Base-by-base conservation (phyloP, 2,888 invertebrate genomes). In the Teleogryllus oceanicus region DNA sequence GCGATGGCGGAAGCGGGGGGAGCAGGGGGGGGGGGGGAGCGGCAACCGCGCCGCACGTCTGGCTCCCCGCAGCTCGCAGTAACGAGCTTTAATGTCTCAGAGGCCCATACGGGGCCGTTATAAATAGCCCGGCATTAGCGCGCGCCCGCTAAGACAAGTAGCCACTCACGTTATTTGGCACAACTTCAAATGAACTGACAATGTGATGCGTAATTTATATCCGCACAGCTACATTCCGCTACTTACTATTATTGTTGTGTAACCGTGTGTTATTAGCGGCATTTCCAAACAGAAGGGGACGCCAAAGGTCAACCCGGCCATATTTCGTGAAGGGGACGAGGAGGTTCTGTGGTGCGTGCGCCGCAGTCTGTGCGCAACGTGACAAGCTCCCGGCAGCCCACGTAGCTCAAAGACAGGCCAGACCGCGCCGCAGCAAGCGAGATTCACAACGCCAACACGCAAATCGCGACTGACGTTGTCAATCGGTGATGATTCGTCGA, bases 41-140 rank as follows among this genome's bases (percentile, higher is more conserved):
- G 24, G 24, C 0, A 62, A 10, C 62, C 62, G 62, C 13, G n/a
- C 13, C 11, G n/a, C 62, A 62, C 62, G 62, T 62, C 62, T n/a
- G 62, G n/a, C 62, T n/a, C 62, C 62, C 62, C 62, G 62, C 16
- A 13, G 62, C n/a, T 62, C n/a, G 16, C 62, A 62, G 62, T 62
- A 62, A 62, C 62, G 62, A 62, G 62, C 62, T 62, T n/a, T 62
- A 62, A 62, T 62, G 62, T 62, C n/a, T n/a, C 62, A n/a, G n/a
- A 13, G n/a, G 62, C 62, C 62, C 62, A 62, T 62, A 62, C 62
- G 16, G 62, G 62, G n/a, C 62, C 62, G 16, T 62, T 62, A 62
- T 62, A 62, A 62, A 62, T 62, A 62, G 62, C 62, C 62, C 62
- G 62, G n/a, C 62, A 62, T 62, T 62, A 62, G 62, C 62, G 62